Conservation (phyloP, 1,140 invertebrate species). For the Meloidogyne hapla region DNA sequence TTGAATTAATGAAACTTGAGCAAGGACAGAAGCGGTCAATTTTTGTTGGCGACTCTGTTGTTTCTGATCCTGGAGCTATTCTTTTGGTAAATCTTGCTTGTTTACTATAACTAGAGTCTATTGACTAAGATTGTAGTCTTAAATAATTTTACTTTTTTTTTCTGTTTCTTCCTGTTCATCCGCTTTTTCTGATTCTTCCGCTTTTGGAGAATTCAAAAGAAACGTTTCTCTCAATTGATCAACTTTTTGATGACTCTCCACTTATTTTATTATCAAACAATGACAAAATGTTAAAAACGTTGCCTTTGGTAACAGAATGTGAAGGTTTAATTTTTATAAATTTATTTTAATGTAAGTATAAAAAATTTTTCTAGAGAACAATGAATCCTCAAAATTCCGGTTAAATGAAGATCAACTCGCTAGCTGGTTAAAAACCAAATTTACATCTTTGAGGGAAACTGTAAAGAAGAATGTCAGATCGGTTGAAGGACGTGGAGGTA, state of each 20-base stretch:
- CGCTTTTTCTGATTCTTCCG: slow-evolving; percentile 10
- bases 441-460: slow-evolving; percentile 8
- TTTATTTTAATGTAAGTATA: neutral
- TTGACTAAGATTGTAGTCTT: too few species aligned
- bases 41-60: slow-evolving; percentile 18
- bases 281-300: slow-evolving; percentile 9
- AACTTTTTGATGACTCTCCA: slow-evolving; percentile 1
- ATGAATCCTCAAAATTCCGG: slow-evolving; percentile 10
- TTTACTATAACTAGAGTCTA: neutral
- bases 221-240: neutral
- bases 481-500: neutral
- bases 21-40: slow-evolving; percentile 18
- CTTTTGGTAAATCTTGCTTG: neutral
- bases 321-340: neutral
- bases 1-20: slow-evolving; percentile 20
- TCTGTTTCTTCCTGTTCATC: slow-evolving; percentile 25
- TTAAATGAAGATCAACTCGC: slow-evolving; percentile 9
- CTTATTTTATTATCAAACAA: neutral
- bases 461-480: neutral
- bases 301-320: slow-evolving; percentile 10
- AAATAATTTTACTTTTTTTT: neutral
- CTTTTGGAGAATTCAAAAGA: neutral
- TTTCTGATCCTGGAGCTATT: slow-evolving; percentile 5
- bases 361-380: neutral
- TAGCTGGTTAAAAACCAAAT: slow-evolving; percentile 6